Percentiles rank a stretch among this genome's conserved stretches.
Evolutionary conservation across 2,888 invertebrate genomes (phyloP).

Genomic region (Leucophora obtusa): DNA sequence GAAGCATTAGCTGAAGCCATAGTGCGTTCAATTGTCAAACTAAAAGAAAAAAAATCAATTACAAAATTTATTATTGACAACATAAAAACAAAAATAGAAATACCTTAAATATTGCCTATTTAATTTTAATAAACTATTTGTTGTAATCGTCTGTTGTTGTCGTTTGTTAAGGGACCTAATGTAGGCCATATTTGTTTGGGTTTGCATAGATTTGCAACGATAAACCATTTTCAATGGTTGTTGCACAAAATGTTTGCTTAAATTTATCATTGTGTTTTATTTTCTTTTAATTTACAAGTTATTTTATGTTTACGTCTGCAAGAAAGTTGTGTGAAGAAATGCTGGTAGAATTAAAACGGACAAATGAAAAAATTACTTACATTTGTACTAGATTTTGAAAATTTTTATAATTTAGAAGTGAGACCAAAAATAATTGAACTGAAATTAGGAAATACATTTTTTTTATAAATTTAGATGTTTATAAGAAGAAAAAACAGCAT

Average conservation of each 20-base stretch:
- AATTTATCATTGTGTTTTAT: constrained; percentile 56
- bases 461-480: background rate
- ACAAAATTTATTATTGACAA: constrained; percentile 4
- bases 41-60: constrained; percentile 24
- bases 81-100: background rate
- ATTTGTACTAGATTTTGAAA: constrained; percentile 65
- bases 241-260: constrained; percentile 53
- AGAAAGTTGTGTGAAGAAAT: constrained; percentile 28
- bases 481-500: background rate
- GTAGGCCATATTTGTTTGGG: constrained; percentile 36
- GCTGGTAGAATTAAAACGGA: background rate
- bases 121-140: constrained; percentile 41
- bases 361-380: constrained; percentile 44
- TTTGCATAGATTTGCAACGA: constrained; percentile 29
- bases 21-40: constrained; percentile 23
- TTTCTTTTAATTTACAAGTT: background rate
- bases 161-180: constrained; percentile 42
- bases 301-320: constrained; percentile 22
- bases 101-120: constrained; percentile 53
- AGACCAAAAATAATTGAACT: constrained; percentile 49
- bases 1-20: constrained; percentile 72
- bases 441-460: constrained; percentile 34
- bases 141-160: constrained; percentile 31
- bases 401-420: constrained; percentile 1
- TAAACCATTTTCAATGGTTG: constrained; percentile 42